A percentile compares a stretch with the other conserved stretches of the same genome.
Conservation (phyloP, 2,797 vertebrate species). For the Aldrovandia affinis region DNA sequence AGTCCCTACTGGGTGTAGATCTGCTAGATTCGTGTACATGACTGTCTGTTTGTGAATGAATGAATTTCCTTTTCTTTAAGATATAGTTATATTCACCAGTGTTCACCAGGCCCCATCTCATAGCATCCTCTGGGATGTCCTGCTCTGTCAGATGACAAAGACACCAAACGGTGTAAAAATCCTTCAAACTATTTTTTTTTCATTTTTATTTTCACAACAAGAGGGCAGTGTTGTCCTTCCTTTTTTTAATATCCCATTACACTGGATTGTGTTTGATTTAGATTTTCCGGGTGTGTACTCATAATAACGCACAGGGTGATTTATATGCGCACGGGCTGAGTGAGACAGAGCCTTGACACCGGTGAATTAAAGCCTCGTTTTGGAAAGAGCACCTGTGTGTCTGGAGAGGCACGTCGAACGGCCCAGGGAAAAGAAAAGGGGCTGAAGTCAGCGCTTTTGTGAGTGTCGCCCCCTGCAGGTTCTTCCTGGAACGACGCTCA, state of each 20-base stretch:
- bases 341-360: conserved; percentile 12
- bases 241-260: conserved; percentile 38
- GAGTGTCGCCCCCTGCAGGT: neutral
- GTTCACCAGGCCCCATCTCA: no score
- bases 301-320: conserved; percentile 14
- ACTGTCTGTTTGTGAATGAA: conserved; percentile 20
- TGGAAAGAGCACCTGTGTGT: conserved; percentile 14
- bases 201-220: conserved; percentile 53
- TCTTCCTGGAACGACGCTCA: neutral
- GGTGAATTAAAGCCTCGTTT: conserved; percentile 19
- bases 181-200: conserved; percentile 15
- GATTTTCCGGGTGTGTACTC: conserved; percentile 35
- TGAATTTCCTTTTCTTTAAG: neutral
- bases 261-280: conserved; percentile 45
- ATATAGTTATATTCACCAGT: neutral
- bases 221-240: conserved; percentile 77
- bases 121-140: neutral
- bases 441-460: neutral
- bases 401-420: neutral
- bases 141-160: neutral
- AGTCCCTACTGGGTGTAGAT: neutral
- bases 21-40: neutral
- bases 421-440: no score
- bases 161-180: neutral
- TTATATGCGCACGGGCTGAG: neutral